phyloP scores from a whole-genome alignment of 1,140 invertebrate genomes.

The Atta texana region DNA sequence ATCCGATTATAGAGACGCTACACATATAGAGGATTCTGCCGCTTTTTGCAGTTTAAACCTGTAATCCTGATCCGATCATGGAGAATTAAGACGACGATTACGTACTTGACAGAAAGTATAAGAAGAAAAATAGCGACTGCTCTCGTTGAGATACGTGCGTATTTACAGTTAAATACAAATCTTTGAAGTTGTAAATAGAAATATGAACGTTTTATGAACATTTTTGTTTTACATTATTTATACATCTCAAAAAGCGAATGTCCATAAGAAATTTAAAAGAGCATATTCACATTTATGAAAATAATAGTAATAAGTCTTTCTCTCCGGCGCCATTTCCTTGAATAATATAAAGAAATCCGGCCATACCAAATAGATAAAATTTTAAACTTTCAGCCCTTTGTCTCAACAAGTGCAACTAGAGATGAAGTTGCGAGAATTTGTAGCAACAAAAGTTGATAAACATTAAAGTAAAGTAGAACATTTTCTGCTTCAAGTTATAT shows the following conservation, averaged over 20 bases:
- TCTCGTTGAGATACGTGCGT: background rate
- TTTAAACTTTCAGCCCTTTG: conserved; percentile 28
- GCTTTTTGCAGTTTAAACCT: conserved; percentile 48
- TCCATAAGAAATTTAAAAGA: conserved; percentile 19
- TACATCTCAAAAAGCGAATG: background rate
- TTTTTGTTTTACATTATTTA: background rate
- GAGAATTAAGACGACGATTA: conserved; percentile 48
- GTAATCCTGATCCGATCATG: conserved; percentile 45
- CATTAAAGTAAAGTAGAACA: conserved; percentile 61
- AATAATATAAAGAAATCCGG: background rate
- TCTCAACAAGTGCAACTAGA: conserved; percentile 28
- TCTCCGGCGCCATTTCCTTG: background rate
- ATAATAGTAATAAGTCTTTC: background rate
- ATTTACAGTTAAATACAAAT: conserved; percentile 5
- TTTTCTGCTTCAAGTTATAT: conserved; percentile 22
- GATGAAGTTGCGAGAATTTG: conserved; percentile 40
- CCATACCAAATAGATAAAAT: conserved; percentile 18
- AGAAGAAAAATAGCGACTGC: conserved; percentile 3
- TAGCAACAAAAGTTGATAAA: conserved; percentile 44
- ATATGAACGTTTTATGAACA: background rate
- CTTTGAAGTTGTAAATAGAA: background rate
- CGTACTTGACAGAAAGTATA: conserved; percentile 12
- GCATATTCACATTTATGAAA: conserved; percentile 7
- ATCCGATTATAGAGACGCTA: conserved; percentile 48
- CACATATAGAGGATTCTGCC: conserved; percentile 4